Percentiles rank a stretch among this genome's conserved stretches.
phyloP scores from a whole-genome alignment of 2,888 invertebrate genomes.

The Mesorhabditis sp. region DNA sequence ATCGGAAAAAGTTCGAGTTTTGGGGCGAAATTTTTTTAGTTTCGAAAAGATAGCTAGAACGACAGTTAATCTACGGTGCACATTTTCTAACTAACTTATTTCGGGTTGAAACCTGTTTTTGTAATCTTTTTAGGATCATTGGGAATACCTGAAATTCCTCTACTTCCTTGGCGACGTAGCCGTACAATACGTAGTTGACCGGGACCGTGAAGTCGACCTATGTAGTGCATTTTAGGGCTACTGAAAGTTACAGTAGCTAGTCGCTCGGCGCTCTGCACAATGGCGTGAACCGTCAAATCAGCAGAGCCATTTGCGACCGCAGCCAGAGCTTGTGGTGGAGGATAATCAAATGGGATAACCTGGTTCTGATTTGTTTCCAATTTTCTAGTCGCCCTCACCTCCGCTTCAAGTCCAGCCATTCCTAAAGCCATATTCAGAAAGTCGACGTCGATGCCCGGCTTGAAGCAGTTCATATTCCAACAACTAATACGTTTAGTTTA shows the following conservation, averaged over 20 bases:
- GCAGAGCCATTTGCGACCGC: not conserved
- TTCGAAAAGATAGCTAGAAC: no score
- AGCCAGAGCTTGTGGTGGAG: not conserved
- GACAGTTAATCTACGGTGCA: no score
- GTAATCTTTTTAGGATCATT: no score
- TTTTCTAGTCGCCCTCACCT: not conserved
- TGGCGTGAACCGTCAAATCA: not conserved
- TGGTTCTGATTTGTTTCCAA: not conserved
- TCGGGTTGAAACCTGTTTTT: no score
- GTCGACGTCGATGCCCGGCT: slow-evolving; percentile 5
- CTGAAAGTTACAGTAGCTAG: not conserved
- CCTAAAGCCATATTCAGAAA: not conserved
- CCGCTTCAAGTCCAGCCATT: not conserved
- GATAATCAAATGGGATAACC: not conserved
- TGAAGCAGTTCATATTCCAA: not conserved
- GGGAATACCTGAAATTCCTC: not conserved
- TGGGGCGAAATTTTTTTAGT: no score
- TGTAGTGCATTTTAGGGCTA: not conserved
- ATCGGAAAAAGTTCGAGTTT: not conserved
- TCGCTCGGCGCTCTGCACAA: not conserved
- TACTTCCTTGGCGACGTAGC: not conserved
- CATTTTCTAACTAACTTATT: no score
- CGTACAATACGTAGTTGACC: not conserved
- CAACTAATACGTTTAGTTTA: not conserved
- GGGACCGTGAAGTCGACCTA: slow-evolving; percentile 6